Base-by-base conservation (phyloP, 2,113 vertebrate species). In the Potamarius usumacintae region DNA sequence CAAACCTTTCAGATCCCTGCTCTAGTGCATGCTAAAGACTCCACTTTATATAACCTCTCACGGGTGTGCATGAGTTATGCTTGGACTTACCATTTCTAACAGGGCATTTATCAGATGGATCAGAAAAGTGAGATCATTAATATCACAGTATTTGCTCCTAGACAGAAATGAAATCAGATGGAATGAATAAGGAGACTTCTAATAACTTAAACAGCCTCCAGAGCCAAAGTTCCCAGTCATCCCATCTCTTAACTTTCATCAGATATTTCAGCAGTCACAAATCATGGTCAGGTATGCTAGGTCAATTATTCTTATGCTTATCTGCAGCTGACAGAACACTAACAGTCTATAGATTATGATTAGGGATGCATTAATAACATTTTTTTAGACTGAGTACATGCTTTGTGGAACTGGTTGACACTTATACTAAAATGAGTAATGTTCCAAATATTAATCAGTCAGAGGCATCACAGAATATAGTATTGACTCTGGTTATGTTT, bases 31-130 rank as follows among this genome's bases (percentile, higher is more conserved):
- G 50, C 42, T 6, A 76, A 76, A 76, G 20, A 14, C 76, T 79
- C 76, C 76, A 57, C 76, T 79, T 79, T 79, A 55, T 52, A 55
- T 79, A 79, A 27, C 76, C 52, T 79, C 52, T 79, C 76, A 79
- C 27, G 52, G 52, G 76, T 27, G 76, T 17, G 14, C 1, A 55
- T 79, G 76, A 79, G 76, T 79, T 81, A 58, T 80, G 53, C 30
- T 81, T 81, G 77, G n/a, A 81, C 2, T 22, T 81, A 20, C 8
- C 27, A 30, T 60, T 58, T 81, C 27, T 30, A 58, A 81, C 78
- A 57, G 27, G n/a, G 14, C 55, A 60, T 81, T 81, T 81, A 30
- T 58, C 55, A 81, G 27, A 60, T 5, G 55, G 78, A 80, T 78
- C 76, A 27, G 25, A 58, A 58, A 30, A 80, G 53, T 30, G 27